Percentiles rank a stretch among this genome's conserved stretches.
Evolutionary conservation across 35 echinoderm and acorn worm species (phyloP).

Genomic region (Heliocidaris tuberculata): DNA sequence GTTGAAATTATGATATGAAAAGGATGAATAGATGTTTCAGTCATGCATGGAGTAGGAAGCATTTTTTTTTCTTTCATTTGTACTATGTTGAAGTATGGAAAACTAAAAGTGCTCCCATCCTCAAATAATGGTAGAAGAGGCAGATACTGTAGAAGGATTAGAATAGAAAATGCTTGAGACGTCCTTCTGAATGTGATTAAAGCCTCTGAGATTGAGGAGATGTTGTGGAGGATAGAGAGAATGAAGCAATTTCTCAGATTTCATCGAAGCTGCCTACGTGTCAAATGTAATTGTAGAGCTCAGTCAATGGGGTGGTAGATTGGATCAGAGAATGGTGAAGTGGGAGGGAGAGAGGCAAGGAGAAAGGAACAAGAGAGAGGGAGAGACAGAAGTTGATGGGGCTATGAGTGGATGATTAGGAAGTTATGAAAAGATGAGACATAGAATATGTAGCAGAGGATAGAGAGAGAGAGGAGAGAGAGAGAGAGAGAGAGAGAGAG

Average conservation of each 20-base stretch:
- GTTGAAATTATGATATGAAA: neutral
- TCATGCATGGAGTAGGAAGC: neutral
- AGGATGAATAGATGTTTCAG: neutral
- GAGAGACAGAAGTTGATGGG: neutral
- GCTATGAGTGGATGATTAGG: neutral
- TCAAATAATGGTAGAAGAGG: neutral
- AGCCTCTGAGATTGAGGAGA: neutral
- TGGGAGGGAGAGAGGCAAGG: neutral
- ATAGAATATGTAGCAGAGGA: neutral
- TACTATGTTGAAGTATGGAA: neutral
- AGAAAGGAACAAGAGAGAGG: neutral
- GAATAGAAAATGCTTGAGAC: neutral
- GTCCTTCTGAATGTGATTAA: neutral
- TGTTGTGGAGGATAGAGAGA: neutral
- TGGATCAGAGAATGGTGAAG: neutral
- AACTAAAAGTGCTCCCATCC: neutral
- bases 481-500: no score
- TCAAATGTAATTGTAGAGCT: constrained; percentile 8
- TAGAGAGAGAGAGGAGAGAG: neutral
- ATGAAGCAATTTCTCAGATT: constrained; percentile 18
- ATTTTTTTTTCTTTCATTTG: neutral
- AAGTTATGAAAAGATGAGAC: neutral
- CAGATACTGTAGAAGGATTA: neutral
- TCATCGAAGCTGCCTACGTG: neutral
- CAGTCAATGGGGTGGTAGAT: neutral